Base-by-base conservation (phyloP, 2,113 vertebrate species). In the Xiphorhynchus elegans region DNA sequence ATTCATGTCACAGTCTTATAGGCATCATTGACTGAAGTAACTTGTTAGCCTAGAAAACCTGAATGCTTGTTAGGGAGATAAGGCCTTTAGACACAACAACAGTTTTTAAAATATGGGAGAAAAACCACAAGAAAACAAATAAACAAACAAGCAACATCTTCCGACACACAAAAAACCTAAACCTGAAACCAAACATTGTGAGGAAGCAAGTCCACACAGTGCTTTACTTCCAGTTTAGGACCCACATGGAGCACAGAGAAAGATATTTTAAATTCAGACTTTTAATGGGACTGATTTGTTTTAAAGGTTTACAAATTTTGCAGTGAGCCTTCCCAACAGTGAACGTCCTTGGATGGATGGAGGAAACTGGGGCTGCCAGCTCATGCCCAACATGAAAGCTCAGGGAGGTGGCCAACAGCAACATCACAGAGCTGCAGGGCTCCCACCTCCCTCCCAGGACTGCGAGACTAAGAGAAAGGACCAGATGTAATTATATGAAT, bases 171-270 rank as follows among this genome's bases (percentile, higher is more conserved):
- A 47, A 47, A 37, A 60, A 23, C 4, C 23, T 46, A 39, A 39
- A 39, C 7, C 39, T 15, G 17, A 58, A n/a, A 9, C 52, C 7
- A 82, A 40, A 55, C 6, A 2, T 40, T 28, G 23, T 60, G 12
- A 82, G 17, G 33, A 82, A 72, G 11, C 25, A 47, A 70, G 29
- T 7, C 7, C 17, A 55, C 13, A 4, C 0, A 0, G 11, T 35
- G 29, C 18, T 84, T 50, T 72, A 55, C 16, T 59, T 55, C 13
- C 44, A 44, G 26, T 40, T 72, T 64, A 42, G 26, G 28, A 59
- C 12, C 11, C 35, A 63, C 17, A 8, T 2, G 9, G n/a, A 81
- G 14, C 49, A 55, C 2, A 44, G 46, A 40, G 24, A 2, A 39
- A 89, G 13, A 13, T 13, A 72, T 63, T 94, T 75, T 55, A 84